Base-by-base conservation (phyloP, 2,797 vertebrate genomes). In the Melanogrammus aeglefinus region DNA sequence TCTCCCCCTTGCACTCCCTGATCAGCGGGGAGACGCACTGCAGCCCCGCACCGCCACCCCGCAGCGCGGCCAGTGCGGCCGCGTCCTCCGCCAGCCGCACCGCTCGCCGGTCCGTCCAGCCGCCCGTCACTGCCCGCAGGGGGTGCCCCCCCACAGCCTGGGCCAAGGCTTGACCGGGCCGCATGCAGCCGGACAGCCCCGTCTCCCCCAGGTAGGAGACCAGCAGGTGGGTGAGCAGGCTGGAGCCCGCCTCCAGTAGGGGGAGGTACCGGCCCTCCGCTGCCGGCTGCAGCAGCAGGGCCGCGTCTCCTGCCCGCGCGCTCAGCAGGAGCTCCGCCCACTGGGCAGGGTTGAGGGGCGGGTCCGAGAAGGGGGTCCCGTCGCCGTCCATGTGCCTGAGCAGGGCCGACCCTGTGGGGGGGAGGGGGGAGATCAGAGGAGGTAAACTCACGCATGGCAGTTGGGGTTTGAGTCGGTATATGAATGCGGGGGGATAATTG, bases 301-400 rank as follows among this genome's bases (percentile, higher is more conserved):
- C 76, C 0, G 74, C 33, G 80, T 95, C 92, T 8, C 94, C 89
- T 0, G 86, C 76, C 79, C 92, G 88, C 7, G 95, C 94, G 44
- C 95, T 79, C 36, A 73, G 87, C 81, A 95, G 75, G 57, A 98
- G 94, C 89, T 96, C 94, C 82, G 96, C 91, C 75, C 94, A 95
- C 82, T 94, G 82, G 74, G 82, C 63, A 2, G 81, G 5, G 0
- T 90, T 88, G 9, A 91, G 77, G 51, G 96, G 86, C 83, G 94
- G 91, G 91, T 99, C 96, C 90, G 98, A 90, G 0, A 95, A 92
- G 1, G 93, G 86, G n/a, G 85, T 91, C 16, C 95, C 95, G 0
- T 79, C 3, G 75, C 76, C 74, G 77, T 96, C 93, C 18, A 87
- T 93, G 80, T 96, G 94, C 82, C 93, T 92, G 70, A 99, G 91